These are phyloP conservation scores for Oncorhynchus keta DNA, from an alignment of 2,113 vertebrate genomes.

Conservation along the genomic window DNA sequence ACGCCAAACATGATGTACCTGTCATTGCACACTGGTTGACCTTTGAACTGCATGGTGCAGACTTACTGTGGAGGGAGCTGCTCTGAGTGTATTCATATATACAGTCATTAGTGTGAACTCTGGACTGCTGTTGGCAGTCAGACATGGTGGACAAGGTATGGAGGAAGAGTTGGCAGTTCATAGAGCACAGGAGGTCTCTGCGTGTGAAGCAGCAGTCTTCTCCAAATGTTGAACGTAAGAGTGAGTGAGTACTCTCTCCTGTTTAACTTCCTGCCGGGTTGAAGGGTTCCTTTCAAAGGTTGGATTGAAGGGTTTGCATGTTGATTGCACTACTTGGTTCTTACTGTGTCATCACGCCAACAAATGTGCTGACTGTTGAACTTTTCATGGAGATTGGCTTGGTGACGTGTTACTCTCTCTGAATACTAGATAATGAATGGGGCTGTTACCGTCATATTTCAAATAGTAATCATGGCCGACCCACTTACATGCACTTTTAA, in stretches of 20 bases:
- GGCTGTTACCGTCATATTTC: not conserved
- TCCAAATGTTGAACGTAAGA: slow-evolving; percentile 50
- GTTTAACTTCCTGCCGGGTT: not conserved
- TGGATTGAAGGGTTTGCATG: not conserved
- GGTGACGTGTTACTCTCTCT: slow-evolving; percentile 18
- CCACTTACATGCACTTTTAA: not conserved
- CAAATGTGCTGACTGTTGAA: not conserved
- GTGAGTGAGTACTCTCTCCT: slow-evolving; percentile 70
- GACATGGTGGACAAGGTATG: slow-evolving; percentile 73
- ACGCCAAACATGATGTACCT: slow-evolving; percentile 56
- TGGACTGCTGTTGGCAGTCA: slow-evolving; percentile 60
- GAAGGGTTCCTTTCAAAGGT: not conserved
- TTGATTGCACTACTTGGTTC: not conserved
- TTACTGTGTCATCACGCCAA: not conserved
- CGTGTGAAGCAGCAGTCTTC: slow-evolving; percentile 41
- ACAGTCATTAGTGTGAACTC: slow-evolving; percentile 57
- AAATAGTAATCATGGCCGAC: not conserved
- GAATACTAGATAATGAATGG: slow-evolving; percentile 9
- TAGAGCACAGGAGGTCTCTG: slow-evolving; percentile 63
- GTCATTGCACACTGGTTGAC: slow-evolving; percentile 61
- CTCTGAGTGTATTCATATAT: too few species aligned
- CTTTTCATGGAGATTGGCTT: slow-evolving; percentile 1
- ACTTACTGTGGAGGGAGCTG: slow-evolving; percentile 27
- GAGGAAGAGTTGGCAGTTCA: slow-evolving; percentile 72
- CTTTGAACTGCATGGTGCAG: slow-evolving; percentile 42